Evolutionary conservation across 2,797 vertebrate species (phyloP).

Genomic region (Catamblyrhynchus diadema): DNA sequence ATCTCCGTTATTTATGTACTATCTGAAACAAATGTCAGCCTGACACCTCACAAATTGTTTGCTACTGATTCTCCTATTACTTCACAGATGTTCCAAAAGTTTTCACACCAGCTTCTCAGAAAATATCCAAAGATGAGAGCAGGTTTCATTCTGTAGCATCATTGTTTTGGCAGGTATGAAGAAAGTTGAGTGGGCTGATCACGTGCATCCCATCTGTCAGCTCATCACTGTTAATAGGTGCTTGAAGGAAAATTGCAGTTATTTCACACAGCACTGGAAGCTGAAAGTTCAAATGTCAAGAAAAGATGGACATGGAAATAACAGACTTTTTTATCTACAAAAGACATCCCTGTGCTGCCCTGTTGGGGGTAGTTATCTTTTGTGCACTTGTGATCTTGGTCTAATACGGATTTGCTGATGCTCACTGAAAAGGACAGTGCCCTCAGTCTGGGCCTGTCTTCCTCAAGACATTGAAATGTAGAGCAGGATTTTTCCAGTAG

Average conservation of each 20-base stretch:
- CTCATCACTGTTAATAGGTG: slow-evolving; percentile 29
- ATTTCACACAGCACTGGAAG: slow-evolving; percentile 14
- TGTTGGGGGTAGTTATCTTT: not conserved
- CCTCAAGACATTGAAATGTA: not conserved
- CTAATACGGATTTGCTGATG: not conserved
- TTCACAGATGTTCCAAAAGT: not conserved
- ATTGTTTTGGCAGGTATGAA: slow-evolving; percentile 23
- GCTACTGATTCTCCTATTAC: not conserved
- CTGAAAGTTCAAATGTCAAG: slow-evolving; percentile 43
- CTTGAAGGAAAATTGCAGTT: slow-evolving; percentile 45
- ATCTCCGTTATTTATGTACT: not conserved
- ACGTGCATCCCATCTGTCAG: slow-evolving; percentile 33
- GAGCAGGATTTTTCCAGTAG: not conserved
- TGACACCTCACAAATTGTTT: slow-evolving; percentile 4
- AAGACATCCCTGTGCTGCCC: not conserved
- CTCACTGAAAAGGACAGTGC: not conserved
- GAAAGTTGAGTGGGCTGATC: slow-evolving; percentile 36
- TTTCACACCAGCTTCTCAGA: not conserved
- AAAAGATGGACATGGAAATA: slow-evolving; percentile 8
- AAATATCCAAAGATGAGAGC: not conserved
- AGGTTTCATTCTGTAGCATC: slow-evolving; percentile 4
- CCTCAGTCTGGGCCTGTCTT: not conserved
- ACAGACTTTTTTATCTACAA: not conserved
- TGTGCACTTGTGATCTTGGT: not conserved
- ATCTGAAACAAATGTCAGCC: not conserved